Conservation (phyloP, 2,113 vertebrate species). For the Ia io region DNA sequence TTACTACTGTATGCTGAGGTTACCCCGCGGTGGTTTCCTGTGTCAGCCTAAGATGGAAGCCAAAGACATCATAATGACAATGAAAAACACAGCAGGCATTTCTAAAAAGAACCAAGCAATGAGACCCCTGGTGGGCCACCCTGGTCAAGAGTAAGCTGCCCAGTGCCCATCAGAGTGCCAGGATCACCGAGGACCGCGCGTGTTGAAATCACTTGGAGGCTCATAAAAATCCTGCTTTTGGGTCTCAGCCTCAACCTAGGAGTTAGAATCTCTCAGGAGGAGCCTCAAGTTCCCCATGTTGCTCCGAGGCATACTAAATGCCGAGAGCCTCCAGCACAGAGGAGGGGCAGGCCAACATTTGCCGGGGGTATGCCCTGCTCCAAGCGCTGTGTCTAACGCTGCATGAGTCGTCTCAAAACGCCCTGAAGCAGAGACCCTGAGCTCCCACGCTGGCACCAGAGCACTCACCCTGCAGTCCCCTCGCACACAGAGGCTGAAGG, state of each 20-base stretch:
- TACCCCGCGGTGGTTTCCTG: neutral
- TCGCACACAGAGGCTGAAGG: constrained; percentile 93
- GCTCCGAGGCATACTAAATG: neutral
- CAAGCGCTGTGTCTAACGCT: neutral
- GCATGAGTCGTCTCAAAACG: neutral
- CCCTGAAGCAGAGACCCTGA: neutral
- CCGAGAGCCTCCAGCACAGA: no score
- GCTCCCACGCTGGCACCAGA: rapidly evolving
- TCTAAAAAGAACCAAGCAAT: neutral
- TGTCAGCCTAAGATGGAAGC: neutral
- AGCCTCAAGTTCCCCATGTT: neutral
- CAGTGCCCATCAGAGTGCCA: neutral
- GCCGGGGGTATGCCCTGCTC: neutral
- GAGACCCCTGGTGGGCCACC: neutral
- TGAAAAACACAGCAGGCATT: neutral
- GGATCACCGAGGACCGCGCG: no score
- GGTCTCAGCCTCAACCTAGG: rapidly evolving
- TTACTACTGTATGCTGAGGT: rapidly evolving
- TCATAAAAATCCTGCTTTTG: neutral
- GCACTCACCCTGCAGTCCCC: constrained; percentile 93
- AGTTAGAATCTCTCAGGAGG: neutral
- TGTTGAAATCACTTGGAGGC: rapidly evolving
- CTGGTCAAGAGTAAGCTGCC: neutral
- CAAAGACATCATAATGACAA: neutral
- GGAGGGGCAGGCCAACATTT: rapidly evolving